phyloP scores from a whole-genome alignment of 2,113 vertebrate species.

The Carassius auratus region DNA sequence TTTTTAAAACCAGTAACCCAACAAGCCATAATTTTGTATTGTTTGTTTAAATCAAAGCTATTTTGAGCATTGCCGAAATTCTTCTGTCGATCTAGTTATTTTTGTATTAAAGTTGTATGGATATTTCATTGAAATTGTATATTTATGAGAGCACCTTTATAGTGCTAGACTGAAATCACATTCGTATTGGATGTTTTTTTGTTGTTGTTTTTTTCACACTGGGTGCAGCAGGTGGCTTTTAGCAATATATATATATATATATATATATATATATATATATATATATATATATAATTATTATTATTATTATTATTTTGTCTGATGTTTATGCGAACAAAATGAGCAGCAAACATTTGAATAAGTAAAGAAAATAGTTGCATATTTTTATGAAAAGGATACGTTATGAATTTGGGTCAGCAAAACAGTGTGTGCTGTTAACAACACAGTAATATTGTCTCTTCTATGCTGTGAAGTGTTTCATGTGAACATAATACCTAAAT shows the following conservation, averaged over 20 bases:
- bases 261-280: too few relatives aligned
- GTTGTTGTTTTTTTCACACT: conserved; percentile 4
- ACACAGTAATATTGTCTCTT: conserved; percentile 14
- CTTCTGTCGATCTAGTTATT: conserved; percentile 11
- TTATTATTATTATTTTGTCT: neutral
- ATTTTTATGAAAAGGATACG: conserved; percentile 37
- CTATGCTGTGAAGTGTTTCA: conserved; percentile 31
- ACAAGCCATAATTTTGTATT: conserved; percentile 50
- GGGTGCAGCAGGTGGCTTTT: conserved; percentile 56
- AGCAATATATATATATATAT: too few relatives aligned
- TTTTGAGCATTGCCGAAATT: conserved; percentile 15
- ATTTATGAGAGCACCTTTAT: conserved; percentile 29
- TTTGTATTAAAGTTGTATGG: conserved; percentile 15
- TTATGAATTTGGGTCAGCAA: conserved; percentile 22
- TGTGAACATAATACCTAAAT: neutral
- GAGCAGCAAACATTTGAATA: conserved; percentile 51
- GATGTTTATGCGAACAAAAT: conserved; percentile 43
- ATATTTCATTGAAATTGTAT: conserved; percentile 15
- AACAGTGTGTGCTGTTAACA: conserved; percentile 3
- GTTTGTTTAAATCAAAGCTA: conserved; percentile 23
- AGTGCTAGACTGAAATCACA: conserved; percentile 4
- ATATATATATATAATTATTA: too few relatives aligned
- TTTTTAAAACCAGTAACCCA: conserved; percentile 2
- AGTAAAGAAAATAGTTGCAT: conserved; percentile 14
- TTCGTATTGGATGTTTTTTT: conserved; percentile 37